These are phyloP conservation scores for Diachrysia chrysitis DNA, from an alignment of 2,888 invertebrate genomes.

Conservation along the genomic window DNA sequence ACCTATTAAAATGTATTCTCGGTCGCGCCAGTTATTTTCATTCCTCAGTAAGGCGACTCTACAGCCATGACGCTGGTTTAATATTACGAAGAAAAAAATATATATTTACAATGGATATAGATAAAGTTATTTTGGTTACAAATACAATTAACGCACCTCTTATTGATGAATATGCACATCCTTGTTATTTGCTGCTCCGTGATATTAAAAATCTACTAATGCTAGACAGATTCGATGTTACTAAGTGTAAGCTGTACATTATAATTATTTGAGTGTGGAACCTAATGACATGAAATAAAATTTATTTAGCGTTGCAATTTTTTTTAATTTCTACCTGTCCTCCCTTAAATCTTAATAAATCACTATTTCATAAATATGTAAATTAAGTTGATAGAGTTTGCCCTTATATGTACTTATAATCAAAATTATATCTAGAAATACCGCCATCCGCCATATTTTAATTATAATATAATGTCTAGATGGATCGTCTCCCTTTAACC, in stretches of 20 bases:
- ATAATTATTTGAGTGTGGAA: slow-evolving; percentile 81
- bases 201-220: slow-evolving; percentile 72
- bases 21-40: background rate
- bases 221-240: slow-evolving; percentile 73
- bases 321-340: slow-evolving; percentile 64
- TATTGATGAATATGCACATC: slow-evolving; percentile 62
- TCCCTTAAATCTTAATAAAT: too few relatives aligned
- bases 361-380: too few relatives aligned
- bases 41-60: slow-evolving; percentile 12
- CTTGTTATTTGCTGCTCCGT: slow-evolving; percentile 71
- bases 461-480: too few relatives aligned
- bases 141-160: slow-evolving; percentile 48
- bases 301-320: slow-evolving; percentile 81
- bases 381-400: too few relatives aligned
- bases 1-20: background rate
- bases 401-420: too few relatives aligned
- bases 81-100: slow-evolving; percentile 16
- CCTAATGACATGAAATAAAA: slow-evolving; percentile 83
- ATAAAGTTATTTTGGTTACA: slow-evolving; percentile 31
- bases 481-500: too few relatives aligned
- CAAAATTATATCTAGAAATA: too few relatives aligned
- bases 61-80: slow-evolving; percentile 47
- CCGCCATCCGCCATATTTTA: too few relatives aligned
- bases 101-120: slow-evolving; percentile 31
- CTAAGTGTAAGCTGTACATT: slow-evolving; percentile 70